A percentile compares a stretch with the other conserved stretches of the same genome.
These are phyloP conservation scores for Valencia hispanica DNA, from an alignment of 2,797 vertebrate species.

Conservation along the genomic window DNA sequence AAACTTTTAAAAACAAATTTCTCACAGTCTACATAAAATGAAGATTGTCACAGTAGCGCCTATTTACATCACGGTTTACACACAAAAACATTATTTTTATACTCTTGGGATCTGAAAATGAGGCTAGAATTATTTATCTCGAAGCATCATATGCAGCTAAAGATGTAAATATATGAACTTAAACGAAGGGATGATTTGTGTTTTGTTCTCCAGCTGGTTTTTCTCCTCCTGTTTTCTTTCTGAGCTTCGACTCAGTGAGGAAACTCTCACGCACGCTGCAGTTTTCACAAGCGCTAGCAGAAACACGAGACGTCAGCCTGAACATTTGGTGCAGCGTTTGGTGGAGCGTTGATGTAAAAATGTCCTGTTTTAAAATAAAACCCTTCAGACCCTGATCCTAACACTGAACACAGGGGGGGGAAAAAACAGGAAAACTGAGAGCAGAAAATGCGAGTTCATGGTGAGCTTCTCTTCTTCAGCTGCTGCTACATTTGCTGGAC, in stretches of 20 bases:
- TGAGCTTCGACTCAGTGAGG: slow-evolving; percentile 23
- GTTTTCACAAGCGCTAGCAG: slow-evolving; percentile 39
- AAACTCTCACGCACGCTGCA: slow-evolving; percentile 52
- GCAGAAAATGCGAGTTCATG: slow-evolving; percentile 6
- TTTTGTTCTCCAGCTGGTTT: not conserved
- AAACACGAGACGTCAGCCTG: slow-evolving; percentile 32
- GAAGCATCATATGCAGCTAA: not conserved
- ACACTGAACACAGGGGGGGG: too few relatives aligned
- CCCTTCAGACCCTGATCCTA: not conserved
- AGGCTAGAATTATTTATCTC: not conserved
- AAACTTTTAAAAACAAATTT: slow-evolving; percentile 11
- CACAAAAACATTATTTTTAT: not conserved
- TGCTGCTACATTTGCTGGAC: slow-evolving; percentile 55
- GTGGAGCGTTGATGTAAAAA: slow-evolving; percentile 37
- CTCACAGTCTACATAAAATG: slow-evolving; percentile 31
- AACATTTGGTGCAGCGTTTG: slow-evolving; percentile 53
- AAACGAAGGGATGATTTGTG: not conserved
- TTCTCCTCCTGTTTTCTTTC: slow-evolving; percentile 19
- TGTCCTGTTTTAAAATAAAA: slow-evolving; percentile 41
- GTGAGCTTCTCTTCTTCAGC: not conserved
- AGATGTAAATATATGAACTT: not conserved
- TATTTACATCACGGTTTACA: slow-evolving; percentile 54
- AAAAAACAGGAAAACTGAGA: not conserved
- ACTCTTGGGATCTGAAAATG: not conserved
- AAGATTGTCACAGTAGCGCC: slow-evolving; percentile 64